Percentiles rank a stretch among this genome's conserved stretches.
Conservation (phyloP, 2,888 invertebrate genomes). For the Anthrax anthrax region DNA sequence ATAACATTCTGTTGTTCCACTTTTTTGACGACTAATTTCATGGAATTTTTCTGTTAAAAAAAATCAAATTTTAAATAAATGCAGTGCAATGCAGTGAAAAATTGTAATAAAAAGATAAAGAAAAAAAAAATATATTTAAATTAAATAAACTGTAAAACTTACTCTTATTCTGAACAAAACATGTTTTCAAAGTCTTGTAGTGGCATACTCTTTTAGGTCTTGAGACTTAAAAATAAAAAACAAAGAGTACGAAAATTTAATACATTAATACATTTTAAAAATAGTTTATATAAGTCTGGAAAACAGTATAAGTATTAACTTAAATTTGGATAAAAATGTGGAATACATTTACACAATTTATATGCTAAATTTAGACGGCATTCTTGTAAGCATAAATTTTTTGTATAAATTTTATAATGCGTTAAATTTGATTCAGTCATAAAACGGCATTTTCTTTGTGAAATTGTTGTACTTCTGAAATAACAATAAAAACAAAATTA, state of each 20-base stretch:
- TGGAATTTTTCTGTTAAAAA: conserved; percentile 1
- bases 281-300: too few species aligned
- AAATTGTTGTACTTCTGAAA: conserved; percentile 21
- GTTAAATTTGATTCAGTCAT: conserved; percentile 28
- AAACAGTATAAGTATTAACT: too few species aligned
- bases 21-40: not conserved
- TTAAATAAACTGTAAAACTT: conserved; percentile 2
- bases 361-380: conserved; percentile 29
- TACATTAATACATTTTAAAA: too few species aligned
- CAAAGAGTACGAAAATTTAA: too few species aligned
- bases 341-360: conserved; percentile 29
- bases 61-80: not conserved
- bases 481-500: not conserved
- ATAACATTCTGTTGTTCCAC: conserved; percentile 13
- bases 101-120: too few species aligned
- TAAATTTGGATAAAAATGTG: conserved; percentile 33
- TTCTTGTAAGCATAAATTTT: conserved; percentile 28
- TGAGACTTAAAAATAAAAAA: conserved; percentile 16
- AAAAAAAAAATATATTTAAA: not conserved
- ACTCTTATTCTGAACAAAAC: conserved; percentile 23
- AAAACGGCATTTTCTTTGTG: conserved; percentile 29
- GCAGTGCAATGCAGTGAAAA: too few species aligned
- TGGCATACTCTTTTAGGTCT: conserved; percentile 13
- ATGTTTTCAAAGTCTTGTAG: conserved; percentile 16
- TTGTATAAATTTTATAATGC: conserved; percentile 29